Percentiles rank a stretch among this genome's conserved stretches.
Evolutionary conservation across 1,140 invertebrate species (phyloP).

Genomic region (Grapholita molesta): DNA sequence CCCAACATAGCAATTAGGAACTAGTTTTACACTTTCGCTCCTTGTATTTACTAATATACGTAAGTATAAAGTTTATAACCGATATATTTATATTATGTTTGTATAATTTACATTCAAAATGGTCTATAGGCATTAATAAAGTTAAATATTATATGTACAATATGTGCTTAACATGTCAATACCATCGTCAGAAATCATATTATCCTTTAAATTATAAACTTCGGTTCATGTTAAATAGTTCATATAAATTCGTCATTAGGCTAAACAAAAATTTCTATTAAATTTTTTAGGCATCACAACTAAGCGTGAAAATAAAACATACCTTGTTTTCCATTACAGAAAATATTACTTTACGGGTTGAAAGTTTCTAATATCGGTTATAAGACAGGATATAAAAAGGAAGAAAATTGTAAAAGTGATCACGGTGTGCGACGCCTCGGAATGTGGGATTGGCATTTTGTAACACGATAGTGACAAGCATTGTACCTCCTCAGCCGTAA

Average conservation of each 20-base stretch:
- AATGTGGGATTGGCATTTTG: not conserved
- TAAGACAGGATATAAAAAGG: not conserved
- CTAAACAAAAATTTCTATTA: too few relatives aligned
- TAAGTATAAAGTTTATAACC: too few relatives aligned
- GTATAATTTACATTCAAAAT: not conserved
- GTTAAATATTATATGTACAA: not conserved
- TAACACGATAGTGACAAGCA: not conserved
- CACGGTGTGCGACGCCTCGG: not conserved
- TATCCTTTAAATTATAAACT: too few relatives aligned
- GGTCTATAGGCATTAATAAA: too few relatives aligned
- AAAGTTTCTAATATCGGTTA: not conserved
- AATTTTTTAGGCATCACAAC: too few relatives aligned
- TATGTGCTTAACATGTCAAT: too few relatives aligned
- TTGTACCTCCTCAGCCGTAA: not conserved
- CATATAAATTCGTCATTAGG: too few relatives aligned
- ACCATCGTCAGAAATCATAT: too few relatives aligned
- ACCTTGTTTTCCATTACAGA: not conserved
- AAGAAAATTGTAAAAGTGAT: not conserved
- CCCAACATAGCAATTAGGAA: slow-evolving; percentile 7
- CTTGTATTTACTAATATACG: not conserved
- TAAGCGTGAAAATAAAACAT: too few relatives aligned
- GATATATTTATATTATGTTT: not conserved
- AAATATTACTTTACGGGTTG: not conserved
- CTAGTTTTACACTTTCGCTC: slow-evolving; percentile 5
- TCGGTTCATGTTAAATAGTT: too few relatives aligned